Percentiles rank a stretch among this genome's conserved stretches.
phyloP scores from a whole-genome alignment of 2,113 vertebrate species.

The Daphoenositta chrysoptera region DNA sequence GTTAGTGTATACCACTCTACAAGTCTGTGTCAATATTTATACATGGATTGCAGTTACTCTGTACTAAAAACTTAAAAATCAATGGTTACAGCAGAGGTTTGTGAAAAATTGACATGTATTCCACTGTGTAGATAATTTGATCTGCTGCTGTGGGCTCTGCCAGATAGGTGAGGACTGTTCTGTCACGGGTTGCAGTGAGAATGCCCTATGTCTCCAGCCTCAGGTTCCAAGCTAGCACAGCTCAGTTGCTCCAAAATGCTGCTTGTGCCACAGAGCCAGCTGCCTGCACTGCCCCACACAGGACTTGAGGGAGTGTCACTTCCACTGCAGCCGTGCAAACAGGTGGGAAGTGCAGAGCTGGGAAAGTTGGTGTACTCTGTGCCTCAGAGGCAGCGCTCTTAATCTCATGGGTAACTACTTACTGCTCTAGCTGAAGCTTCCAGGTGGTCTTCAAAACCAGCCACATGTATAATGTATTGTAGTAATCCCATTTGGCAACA shows the following conservation, averaged over 20 bases:
- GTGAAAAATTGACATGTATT: not conserved
- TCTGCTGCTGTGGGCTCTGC: not conserved
- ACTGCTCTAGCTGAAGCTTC: not conserved
- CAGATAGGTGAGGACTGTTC: not conserved
- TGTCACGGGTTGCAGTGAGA: not conserved
- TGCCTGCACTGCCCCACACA: not conserved
- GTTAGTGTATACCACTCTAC: not conserved
- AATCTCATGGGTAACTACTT: not conserved
- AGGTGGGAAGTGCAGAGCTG: not conserved
- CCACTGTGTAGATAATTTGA: not conserved
- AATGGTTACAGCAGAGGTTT: not conserved
- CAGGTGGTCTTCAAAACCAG: constrained; percentile 37
- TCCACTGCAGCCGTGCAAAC: not conserved
- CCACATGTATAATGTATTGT: not conserved
- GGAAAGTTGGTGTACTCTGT: not conserved
- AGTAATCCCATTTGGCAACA: constrained; percentile 12
- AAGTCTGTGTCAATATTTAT: not conserved
- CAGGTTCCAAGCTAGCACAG: not conserved
- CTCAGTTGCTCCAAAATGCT: not conserved
- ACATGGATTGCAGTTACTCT: not conserved
- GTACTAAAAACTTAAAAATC: not conserved
- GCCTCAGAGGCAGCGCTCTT: not conserved
- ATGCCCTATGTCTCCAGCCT: not conserved
- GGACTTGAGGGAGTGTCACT: rapidly evolving
- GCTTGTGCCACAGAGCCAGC: not conserved